A percentile compares a stretch with the other conserved stretches of the same genome.
phyloP scores from a whole-genome alignment of 1,140 invertebrate species.

The Heliconius hermathena region DNA sequence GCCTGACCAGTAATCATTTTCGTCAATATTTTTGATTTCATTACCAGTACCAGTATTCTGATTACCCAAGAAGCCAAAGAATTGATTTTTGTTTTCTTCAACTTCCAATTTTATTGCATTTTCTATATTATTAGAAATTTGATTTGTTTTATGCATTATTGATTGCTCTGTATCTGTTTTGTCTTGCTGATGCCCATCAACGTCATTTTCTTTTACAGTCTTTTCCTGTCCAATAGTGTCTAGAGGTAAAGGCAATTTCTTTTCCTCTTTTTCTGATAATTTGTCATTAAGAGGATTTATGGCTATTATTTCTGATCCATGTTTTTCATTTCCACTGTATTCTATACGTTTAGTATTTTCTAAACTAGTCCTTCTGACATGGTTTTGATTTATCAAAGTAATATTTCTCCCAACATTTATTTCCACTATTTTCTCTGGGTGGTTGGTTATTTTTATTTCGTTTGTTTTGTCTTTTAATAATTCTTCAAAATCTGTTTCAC shows the following conservation, averaged over 20 bases:
- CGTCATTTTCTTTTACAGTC: conserved; percentile 1
- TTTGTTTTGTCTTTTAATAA: conserved; percentile 78
- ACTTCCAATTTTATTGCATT: conserved; percentile 12
- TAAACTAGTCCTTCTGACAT: conserved; percentile 40
- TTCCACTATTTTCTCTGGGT: conserved; percentile 71
- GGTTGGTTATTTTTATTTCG: conserved; percentile 77
- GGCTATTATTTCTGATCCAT: not conserved
- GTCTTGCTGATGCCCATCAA: conserved; percentile 12
- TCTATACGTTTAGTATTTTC: conserved; percentile 41
- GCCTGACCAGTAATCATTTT: conserved; percentile 89
- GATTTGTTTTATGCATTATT: conserved; percentile 24
- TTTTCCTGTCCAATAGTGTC: conserved; percentile 14
- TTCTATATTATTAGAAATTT: conserved; percentile 33
- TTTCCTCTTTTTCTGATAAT: conserved; percentile 21
- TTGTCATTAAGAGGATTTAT: not conserved
- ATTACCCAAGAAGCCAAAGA: conserved; percentile 41
- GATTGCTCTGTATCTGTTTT: conserved; percentile 14
- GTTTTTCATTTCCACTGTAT: conserved; percentile 21
- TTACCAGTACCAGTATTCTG: conserved; percentile 49
- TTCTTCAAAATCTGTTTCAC: conserved; percentile 81
- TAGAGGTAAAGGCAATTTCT: not conserved
- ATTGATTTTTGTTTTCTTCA: conserved; percentile 38
- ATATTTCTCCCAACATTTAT: conserved; percentile 68
- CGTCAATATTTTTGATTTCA: conserved; percentile 80
- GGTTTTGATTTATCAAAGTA: conserved; percentile 50